Conservation (phyloP, 2,888 invertebrate species). For the Pseudoips prasinana region DNA sequence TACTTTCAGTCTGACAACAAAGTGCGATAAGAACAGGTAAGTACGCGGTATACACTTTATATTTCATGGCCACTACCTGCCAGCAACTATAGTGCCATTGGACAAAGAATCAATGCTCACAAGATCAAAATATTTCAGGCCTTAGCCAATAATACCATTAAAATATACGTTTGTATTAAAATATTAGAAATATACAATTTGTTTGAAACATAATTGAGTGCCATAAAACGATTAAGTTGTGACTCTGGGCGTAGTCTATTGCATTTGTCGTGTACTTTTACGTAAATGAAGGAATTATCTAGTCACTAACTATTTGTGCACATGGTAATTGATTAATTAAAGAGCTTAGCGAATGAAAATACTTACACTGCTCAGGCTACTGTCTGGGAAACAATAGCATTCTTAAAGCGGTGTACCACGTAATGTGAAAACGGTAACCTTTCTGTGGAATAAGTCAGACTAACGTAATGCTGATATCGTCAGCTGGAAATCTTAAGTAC, state of each 20-base stretch:
- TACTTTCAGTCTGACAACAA: no score
- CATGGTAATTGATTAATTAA: constrained; percentile 30
- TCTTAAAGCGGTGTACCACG: constrained; percentile 28
- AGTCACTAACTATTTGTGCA: constrained; percentile 14
- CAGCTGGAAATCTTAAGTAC: constrained; percentile 17
- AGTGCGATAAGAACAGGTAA: no score
- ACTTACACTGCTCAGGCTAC: constrained; percentile 29
- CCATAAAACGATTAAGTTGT: constrained; percentile 21
- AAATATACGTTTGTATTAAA: no score
- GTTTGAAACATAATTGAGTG: no score
- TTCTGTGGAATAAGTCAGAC: constrained; percentile 23
- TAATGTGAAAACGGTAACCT: constrained; percentile 39
- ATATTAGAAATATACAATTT: no score
- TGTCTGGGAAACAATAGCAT: constrained; percentile 31
- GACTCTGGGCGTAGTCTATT: constrained; percentile 5
- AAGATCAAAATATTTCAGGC: no score
- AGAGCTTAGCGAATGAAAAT: constrained; percentile 31
- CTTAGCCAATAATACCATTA: no score
- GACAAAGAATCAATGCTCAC: no score
- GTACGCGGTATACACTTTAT: no score
- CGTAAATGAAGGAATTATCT: constrained; percentile 16
- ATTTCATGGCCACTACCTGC: no score
- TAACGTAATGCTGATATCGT: constrained; percentile 29
- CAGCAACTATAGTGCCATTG: no score
- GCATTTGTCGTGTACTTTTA: constrained; percentile 6